These are phyloP conservation scores for Neosilurus mollespiculum DNA, from an alignment of 2,797 vertebrate genomes.

Conservation along the genomic window DNA sequence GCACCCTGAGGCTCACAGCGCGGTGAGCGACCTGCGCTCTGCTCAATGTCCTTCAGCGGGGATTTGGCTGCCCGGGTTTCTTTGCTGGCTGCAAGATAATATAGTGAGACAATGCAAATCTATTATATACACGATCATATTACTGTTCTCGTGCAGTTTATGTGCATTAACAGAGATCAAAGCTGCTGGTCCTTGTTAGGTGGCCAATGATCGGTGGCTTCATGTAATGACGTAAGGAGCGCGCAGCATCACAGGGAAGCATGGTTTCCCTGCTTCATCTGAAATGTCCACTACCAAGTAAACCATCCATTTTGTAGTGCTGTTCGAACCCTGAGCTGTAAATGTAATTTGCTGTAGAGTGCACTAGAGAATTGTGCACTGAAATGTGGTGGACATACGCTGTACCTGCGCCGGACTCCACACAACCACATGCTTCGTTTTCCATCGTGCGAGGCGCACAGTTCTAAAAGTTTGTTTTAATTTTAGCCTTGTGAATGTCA, in stretches of 20 bases:
- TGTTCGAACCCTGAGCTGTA: no score
- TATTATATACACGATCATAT: background rate
- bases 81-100: background rate
- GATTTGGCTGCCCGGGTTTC: background rate
- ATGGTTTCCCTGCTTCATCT: background rate
- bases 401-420: no score
- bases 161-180: no score
- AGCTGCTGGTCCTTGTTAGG: background rate
- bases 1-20: background rate
- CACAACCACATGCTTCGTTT: no score
- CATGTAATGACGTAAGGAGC: background rate
- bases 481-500: no score
- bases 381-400: no score
- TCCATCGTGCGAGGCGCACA: no score
- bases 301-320: no score
- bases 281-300: no score
- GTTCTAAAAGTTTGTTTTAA: no score
- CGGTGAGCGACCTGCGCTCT: background rate
- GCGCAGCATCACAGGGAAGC: background rate
- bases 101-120: background rate
- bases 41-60: background rate
- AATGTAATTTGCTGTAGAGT: no score
- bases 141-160: background rate
- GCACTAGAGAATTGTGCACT: no score
- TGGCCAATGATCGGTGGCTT: constrained; percentile 4